These are phyloP conservation scores for Mormoops blainvillei DNA, from an alignment of 2,113 vertebrate species.

Conservation along the genomic window DNA sequence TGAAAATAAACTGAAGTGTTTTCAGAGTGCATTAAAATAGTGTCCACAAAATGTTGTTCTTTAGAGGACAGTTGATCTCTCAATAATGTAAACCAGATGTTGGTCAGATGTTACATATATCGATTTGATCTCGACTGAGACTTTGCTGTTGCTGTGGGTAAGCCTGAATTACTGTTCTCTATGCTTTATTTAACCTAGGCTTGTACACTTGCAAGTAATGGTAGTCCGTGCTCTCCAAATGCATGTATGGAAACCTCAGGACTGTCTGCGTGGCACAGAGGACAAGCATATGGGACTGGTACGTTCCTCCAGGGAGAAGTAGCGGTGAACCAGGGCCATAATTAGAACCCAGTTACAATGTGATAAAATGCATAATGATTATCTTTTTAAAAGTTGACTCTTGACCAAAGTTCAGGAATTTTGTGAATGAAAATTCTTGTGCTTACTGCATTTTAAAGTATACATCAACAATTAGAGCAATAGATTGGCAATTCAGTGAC, in stretches of 20 bases:
- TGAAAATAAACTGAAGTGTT: not conserved
- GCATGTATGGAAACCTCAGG: not conserved
- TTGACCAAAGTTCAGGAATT: not conserved
- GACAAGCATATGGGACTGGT: not conserved
- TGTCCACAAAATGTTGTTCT: not conserved
- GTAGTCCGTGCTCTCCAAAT: not conserved
- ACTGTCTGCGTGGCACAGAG: not conserved
- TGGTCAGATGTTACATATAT: not conserved
- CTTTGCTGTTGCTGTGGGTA: not conserved
- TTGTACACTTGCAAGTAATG: not conserved
- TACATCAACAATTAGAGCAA: not conserved
- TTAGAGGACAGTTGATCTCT: conserved; percentile 12
- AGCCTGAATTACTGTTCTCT: conserved; percentile 32
- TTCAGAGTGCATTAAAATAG: not conserved
- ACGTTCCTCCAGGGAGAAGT: not conserved
- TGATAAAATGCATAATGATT: not conserved
- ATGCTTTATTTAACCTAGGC: conserved; percentile 10
- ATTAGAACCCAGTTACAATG: not conserved
- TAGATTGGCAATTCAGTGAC: not conserved
- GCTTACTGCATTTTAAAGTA: not conserved
- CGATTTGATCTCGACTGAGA: not conserved
- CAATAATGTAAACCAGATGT: not conserved
- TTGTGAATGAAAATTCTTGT: not conserved
- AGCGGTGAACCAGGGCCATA: not conserved
- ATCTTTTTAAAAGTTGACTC: not conserved